These are phyloP conservation scores for Stichodactyla mertensii DNA, from an alignment of 64 coral and sea anemone genomes.

Conservation along the genomic window DNA sequence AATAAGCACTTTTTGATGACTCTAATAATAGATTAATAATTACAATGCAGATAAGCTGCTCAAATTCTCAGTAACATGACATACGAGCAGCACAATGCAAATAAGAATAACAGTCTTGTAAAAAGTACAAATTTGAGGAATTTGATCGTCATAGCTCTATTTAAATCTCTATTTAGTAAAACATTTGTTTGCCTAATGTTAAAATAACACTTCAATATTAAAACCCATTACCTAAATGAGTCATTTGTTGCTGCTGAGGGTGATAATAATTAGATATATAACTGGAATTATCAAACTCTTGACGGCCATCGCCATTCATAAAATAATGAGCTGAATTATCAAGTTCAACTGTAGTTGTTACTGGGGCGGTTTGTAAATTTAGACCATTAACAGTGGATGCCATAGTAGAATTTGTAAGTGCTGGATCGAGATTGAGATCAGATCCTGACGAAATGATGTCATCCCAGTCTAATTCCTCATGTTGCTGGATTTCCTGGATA, in stretches of 20 bases:
- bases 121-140: conserved; percentile 12
- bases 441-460: conserved; percentile 94
- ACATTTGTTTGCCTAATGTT: conserved; percentile 5
- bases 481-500: conserved; percentile 95
- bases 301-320: conserved; percentile 61
- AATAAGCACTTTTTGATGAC: neutral
- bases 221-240: conserved; percentile 67
- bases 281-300: conserved; percentile 62
- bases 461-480: conserved; percentile 95
- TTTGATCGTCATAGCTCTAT: conserved; percentile 2
- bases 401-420: conserved; percentile 58
- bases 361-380: conserved; percentile 24
- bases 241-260: conserved; percentile 67
- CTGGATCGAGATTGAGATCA: conserved; percentile 72
- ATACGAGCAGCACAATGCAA: neutral
- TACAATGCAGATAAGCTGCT: neutral
- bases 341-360: conserved; percentile 94
- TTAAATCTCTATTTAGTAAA: conserved; percentile 6
- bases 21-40: conserved; percentile 1
- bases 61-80: neutral
- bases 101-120: neutral
- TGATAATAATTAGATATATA: conserved; percentile 63
- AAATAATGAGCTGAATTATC: conserved; percentile 89
- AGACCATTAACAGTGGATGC: conserved; percentile 55
- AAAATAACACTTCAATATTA: conserved; percentile 39